Base-by-base conservation (phyloP, 2,888 invertebrate species). In the Parnassius apollo region DNA sequence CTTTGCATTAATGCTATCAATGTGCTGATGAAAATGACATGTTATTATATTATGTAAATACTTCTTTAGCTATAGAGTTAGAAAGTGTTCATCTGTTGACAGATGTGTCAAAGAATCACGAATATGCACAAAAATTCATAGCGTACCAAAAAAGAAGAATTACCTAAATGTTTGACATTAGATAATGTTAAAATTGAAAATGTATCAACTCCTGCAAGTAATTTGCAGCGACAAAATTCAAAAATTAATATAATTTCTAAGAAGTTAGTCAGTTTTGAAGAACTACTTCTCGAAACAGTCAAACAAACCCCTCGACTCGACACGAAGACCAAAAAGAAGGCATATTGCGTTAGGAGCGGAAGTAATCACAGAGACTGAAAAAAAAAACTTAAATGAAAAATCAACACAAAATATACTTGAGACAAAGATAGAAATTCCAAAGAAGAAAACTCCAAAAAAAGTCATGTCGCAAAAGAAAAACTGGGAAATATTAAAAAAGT, bases 1-100 rank as follows among this genome's bases (percentile, higher is more conserved):
- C 44, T 56, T 56, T 56, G 56, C 45, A 45, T 56, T 18, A 25
- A 56, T 46, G 46, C 13, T 11, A 56, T 56, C 46, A 56, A 46
- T 46, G 56, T 49, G 49, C 18, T 49, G 49, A 49, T 49, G 49
- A 49, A 18, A 49, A 49, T 49, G 49, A n/a, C n/a, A 49, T 49
- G 18, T 49, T 49, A 49, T 49, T n/a, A n/a, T n/a, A n/a, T n/a
- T 49, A 49, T 49, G 49, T 13, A 49, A 49, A 49, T 49, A 2
- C 18, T 13, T 49, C 49, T 49, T 49, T 13, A 49, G 49, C 49
- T 49, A 8, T 49, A 49, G 49, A 49, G 49, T 49, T 9, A 49
- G 49, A 49, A 49, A 49, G 49, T 49, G n/a, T 49, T 49, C 49
- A 49, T 22, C 42, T 9, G 25, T 56, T 56, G 18, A 25, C 13